Conservation (phyloP, 2,797 vertebrate species). For the Setipinna tenuifilis region DNA sequence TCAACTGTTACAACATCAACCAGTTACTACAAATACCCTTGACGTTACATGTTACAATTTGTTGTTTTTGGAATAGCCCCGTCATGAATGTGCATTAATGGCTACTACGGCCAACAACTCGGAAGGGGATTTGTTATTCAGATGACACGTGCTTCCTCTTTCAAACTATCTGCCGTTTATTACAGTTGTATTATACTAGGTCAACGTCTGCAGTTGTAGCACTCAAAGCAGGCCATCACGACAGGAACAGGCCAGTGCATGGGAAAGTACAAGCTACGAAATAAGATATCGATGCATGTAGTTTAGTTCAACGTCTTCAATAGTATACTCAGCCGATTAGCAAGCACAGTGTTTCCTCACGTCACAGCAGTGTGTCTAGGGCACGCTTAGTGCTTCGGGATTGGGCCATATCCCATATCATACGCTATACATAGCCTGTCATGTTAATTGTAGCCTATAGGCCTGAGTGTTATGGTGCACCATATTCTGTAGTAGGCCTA, state of each 20-base stretch:
- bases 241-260: background rate
- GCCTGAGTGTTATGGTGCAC: too few relatives aligned
- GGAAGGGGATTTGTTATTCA: background rate
- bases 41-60: slow-evolving; percentile 33
- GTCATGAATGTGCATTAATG: slow-evolving; percentile 35
- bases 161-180: slow-evolving; percentile 58
- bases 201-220: background rate
- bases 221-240: background rate
- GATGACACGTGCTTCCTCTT: slow-evolving; percentile 46
- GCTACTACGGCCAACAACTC: slow-evolving; percentile 4
- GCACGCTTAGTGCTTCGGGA: background rate
- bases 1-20: slow-evolving; percentile 41
- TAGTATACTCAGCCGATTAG: background rate
- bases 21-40: background rate
- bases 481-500: too few relatives aligned
- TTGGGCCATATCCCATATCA: background rate
- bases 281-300: background rate
- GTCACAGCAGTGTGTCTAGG: background rate
- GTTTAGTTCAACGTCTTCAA: background rate
- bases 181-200: slow-evolving; percentile 56
- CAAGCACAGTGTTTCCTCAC: background rate
- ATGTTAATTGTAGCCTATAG: background rate
- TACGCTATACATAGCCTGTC: background rate
- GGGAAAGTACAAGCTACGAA: background rate
- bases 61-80: slow-evolving; percentile 38